phyloP scores from a whole-genome alignment of 1,140 invertebrate species.

The Temnothorax curvispinosus region DNA sequence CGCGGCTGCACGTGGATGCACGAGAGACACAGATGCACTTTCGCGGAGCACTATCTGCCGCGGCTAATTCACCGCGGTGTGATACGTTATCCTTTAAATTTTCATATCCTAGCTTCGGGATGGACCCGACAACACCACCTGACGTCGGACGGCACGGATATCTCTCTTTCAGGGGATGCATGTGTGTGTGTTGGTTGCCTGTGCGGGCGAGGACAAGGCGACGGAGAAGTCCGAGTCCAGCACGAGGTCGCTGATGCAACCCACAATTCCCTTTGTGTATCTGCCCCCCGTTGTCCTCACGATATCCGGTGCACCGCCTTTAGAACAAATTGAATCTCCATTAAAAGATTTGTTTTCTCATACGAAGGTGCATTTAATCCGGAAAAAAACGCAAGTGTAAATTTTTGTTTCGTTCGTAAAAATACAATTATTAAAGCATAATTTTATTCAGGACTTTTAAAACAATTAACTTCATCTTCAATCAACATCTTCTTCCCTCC shows the following conservation, averaged over 20 bases:
- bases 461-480: background rate
- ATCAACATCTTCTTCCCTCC: too few relatives aligned
- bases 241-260: conserved; percentile 93
- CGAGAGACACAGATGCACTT: conserved; percentile 55
- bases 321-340: conserved; percentile 43
- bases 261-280: conserved; percentile 91
- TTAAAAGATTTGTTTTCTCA: background rate
- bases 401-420: background rate
- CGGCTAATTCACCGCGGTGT: conserved; percentile 22
- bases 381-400: background rate
- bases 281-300: conserved; percentile 88
- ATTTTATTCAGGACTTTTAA: background rate
- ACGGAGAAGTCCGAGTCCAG: conserved; percentile 92
- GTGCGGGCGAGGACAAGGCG: conserved; percentile 87
- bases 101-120: conserved; percentile 67
- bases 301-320: conserved; percentile 92
- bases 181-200: conserved; percentile 86
- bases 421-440: background rate
- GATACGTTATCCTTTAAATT: conserved; percentile 57
- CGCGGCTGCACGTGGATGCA: conserved; percentile 23
- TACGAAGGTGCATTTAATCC: background rate
- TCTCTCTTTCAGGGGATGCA: conserved; percentile 83
- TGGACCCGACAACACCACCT: conserved; percentile 65
- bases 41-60: conserved; percentile 30
- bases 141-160: conserved; percentile 66